These are phyloP conservation scores for Morpho achilles DNA, from an alignment of 2,888 invertebrate species.

Conservation along the genomic window DNA sequence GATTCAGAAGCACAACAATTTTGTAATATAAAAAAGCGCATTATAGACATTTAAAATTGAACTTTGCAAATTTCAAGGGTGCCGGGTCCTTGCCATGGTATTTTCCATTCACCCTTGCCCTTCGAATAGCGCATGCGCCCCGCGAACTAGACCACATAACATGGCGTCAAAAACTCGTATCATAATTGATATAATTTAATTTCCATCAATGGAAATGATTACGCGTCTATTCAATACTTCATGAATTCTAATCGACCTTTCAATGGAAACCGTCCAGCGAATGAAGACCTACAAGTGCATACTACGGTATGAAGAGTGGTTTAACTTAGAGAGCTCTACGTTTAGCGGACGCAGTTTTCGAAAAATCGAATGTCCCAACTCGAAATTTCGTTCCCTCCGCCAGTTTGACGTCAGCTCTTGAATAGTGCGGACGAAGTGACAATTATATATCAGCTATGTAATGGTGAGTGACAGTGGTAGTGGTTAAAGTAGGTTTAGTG, in stretches of 20 bases:
- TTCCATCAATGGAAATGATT: constrained; percentile 16
- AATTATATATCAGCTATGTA: constrained; percentile 51
- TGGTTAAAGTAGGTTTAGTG: constrained; percentile 28
- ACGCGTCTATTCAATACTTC: constrained; percentile 12
- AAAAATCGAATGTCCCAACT: constrained; percentile 60
- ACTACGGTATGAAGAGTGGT: neutral
- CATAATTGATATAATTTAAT: constrained; percentile 25
- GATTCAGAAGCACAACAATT: too few relatives aligned
- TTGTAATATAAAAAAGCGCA: too few relatives aligned
- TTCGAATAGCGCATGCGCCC: constrained; percentile 60
- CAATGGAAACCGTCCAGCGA: constrained; percentile 15
- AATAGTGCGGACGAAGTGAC: constrained; percentile 49
- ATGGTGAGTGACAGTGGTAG: constrained; percentile 63
- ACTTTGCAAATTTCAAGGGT: constrained; percentile 23
- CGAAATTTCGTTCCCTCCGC: constrained; percentile 36
- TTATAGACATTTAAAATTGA: constrained; percentile 2
- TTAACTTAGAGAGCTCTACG: constrained; percentile 32
- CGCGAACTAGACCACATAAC: constrained; percentile 32
- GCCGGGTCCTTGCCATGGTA: constrained; percentile 26
- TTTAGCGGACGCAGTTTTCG: constrained; percentile 57
- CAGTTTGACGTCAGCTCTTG: constrained; percentile 61
- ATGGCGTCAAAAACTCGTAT: constrained; percentile 46
- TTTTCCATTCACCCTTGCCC: constrained; percentile 55
- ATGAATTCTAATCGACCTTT: constrained; percentile 4
- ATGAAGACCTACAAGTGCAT: constrained; percentile 5